phyloP scores from a whole-genome alignment of 2,113 vertebrate genomes.

The Baryphthengus martii region DNA sequence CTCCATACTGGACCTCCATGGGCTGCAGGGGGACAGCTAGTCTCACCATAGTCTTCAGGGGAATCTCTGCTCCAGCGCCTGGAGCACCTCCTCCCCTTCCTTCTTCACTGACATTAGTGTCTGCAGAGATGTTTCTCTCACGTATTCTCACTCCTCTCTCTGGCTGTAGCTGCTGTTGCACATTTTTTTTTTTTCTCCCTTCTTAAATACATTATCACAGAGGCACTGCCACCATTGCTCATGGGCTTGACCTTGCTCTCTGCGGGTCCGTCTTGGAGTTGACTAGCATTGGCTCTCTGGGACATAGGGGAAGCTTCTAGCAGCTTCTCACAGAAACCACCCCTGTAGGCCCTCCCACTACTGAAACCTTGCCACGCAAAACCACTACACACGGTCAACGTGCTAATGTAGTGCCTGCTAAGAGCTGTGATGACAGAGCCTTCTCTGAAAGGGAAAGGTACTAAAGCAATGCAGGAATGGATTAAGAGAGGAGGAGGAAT shows the following conservation, averaged over 20 bases:
- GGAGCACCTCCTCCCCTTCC: neutral
- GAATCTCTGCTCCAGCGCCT: neutral
- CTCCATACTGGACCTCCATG: neutral
- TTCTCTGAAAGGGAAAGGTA: neutral
- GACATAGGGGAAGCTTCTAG: neutral
- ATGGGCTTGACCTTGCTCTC: neutral
- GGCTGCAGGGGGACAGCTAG: neutral
- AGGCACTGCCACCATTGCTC: rapidly evolving
- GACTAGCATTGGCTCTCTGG: neutral
- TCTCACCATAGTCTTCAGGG: neutral
- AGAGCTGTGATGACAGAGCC: neutral
- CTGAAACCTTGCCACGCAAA: neutral
- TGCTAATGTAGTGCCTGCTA: neutral
- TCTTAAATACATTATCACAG: neutral
- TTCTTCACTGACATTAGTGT: neutral
- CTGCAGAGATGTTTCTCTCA: neutral
- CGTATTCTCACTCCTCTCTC: neutral
- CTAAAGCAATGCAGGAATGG: neutral
- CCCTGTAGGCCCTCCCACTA: neutral
- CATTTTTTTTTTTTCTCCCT: neutral
- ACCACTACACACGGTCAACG: neutral
- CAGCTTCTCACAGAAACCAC: neutral
- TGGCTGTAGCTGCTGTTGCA: neutral
- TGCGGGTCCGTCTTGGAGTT: too few relatives aligned
- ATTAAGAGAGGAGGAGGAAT: neutral